Conservation (phyloP, 2,888 invertebrate genomes). For the Griposia aprilina region DNA sequence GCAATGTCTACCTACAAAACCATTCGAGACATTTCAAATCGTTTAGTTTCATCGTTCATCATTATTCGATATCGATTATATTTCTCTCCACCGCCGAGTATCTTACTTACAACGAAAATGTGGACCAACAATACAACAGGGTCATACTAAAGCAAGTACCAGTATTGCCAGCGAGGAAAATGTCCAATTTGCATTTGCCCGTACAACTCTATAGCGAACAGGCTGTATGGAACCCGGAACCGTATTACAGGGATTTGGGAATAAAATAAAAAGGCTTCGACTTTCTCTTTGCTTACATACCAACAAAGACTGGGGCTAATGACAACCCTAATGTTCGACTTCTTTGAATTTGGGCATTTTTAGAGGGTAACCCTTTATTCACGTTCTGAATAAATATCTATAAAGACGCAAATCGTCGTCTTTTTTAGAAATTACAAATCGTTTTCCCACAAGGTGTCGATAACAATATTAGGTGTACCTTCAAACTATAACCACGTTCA, state of each 20-base stretch:
- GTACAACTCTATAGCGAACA: slow-evolving; percentile 35
- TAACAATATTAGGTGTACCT: background rate
- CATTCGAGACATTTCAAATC: slow-evolving; percentile 14
- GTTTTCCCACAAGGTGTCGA: background rate
- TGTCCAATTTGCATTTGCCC: slow-evolving; percentile 55
- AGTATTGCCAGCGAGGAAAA: slow-evolving; percentile 45
- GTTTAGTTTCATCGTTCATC: slow-evolving; percentile 19
- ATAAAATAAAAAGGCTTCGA: slow-evolving; percentile 34
- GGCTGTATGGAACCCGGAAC: slow-evolving; percentile 29
- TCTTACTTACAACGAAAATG: slow-evolving; percentile 27
- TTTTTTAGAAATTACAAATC: background rate
- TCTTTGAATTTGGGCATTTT: slow-evolving; percentile 22
- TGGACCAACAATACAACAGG: slow-evolving; percentile 46
- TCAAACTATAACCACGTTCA: background rate
- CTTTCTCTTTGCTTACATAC: slow-evolving; percentile 20
- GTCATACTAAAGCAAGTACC: slow-evolving; percentile 34
- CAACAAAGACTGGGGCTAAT: slow-evolving; percentile 24
- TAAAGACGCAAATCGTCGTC: background rate
- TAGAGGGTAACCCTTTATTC: background rate
- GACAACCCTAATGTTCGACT: slow-evolving; percentile 21
- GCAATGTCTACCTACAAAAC: background rate
- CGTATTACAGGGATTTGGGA: slow-evolving; percentile 42
- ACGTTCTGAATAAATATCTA: background rate
- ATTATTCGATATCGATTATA: slow-evolving; percentile 38
- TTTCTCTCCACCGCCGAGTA: background rate